A percentile compares a stretch with the other conserved stretches of the same genome.
These are phyloP conservation scores for Poeciliopsis prolifica DNA, from an alignment of 2,113 vertebrate genomes.

Conservation along the genomic window DNA sequence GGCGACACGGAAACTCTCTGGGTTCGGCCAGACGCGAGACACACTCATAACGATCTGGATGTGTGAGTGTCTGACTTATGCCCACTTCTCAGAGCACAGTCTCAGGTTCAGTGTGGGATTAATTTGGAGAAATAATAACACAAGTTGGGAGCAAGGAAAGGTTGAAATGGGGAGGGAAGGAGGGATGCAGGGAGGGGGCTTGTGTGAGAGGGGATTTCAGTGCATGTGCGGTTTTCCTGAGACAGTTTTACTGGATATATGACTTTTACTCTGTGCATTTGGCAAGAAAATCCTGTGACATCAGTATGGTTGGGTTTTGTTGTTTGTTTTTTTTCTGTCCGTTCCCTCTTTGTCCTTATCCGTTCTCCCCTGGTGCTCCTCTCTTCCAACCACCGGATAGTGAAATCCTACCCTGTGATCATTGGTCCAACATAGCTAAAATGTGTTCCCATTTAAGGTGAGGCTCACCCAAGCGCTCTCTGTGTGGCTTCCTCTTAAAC, in stretches of 20 bases:
- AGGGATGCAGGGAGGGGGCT: not conserved
- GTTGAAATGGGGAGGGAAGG: constrained; percentile 31
- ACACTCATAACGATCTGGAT: constrained; percentile 72
- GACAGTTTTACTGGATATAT: not conserved
- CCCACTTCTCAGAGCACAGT: constrained; percentile 42
- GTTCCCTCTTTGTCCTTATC: constrained; percentile 13
- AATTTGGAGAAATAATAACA: constrained; percentile 78
- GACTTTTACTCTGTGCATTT: constrained; percentile 1
- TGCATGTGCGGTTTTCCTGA: constrained; percentile 1
- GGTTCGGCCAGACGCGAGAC: constrained; percentile 75
- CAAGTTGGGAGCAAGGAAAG: constrained; percentile 66
- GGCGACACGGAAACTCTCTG: constrained; percentile 81
- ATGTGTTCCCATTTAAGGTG: constrained; percentile 81
- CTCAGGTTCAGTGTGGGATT: constrained; percentile 64
- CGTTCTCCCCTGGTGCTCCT: constrained; percentile 27
- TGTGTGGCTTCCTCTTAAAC: constrained; percentile 75
- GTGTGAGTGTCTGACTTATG: constrained; percentile 44
- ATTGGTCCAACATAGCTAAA: constrained; percentile 56
- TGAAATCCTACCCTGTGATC: constrained; percentile 70
- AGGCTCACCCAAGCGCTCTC: constrained; percentile 66
- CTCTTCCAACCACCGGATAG: constrained; percentile 60
- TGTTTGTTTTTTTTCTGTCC: constrained; percentile 11
- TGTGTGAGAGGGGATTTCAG: constrained; percentile 13
- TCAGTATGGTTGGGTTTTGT: not conserved
- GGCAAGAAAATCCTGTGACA: not conserved